Evolutionary conservation across 1,140 invertebrate genomes (phyloP).

Genomic region (Odontomachus brunneus): DNA sequence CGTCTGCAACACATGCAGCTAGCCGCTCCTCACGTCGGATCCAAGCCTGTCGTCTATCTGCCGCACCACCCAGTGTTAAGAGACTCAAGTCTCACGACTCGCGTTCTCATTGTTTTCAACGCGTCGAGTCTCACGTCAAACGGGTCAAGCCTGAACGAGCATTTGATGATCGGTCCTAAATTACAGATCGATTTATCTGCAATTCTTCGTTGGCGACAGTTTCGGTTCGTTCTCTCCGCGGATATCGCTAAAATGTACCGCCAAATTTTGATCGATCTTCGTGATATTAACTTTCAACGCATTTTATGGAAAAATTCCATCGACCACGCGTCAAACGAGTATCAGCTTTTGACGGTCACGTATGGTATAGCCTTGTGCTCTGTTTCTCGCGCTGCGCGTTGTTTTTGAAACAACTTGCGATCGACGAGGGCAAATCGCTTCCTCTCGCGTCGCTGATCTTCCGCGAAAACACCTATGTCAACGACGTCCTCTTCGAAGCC

Average conservation of each 20-base stretch:
- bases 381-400: too few species aligned
- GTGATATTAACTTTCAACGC: neutral
- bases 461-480: neutral
- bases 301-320: neutral
- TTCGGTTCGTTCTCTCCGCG: constrained; percentile 73
- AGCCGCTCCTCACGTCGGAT: too few species aligned
- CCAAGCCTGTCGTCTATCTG: neutral
- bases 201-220: constrained; percentile 69
- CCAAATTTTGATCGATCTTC: constrained; percentile 59
- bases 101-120: neutral
- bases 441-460: neutral
- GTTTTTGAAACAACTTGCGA: neutral
- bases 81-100: neutral
- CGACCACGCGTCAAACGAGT: neutral
- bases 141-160: neutral
- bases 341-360: too few species aligned
- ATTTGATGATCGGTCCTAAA: neutral
- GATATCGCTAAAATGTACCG: too few species aligned
- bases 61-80: neutral
- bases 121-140: neutral
- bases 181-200: neutral
- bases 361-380: too few species aligned
- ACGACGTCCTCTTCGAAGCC: neutral
- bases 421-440: neutral
- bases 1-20: too few species aligned